Evolutionary conservation across 2,888 invertebrate genomes (phyloP).

Genomic region (Leptura quadrifasciata): DNA sequence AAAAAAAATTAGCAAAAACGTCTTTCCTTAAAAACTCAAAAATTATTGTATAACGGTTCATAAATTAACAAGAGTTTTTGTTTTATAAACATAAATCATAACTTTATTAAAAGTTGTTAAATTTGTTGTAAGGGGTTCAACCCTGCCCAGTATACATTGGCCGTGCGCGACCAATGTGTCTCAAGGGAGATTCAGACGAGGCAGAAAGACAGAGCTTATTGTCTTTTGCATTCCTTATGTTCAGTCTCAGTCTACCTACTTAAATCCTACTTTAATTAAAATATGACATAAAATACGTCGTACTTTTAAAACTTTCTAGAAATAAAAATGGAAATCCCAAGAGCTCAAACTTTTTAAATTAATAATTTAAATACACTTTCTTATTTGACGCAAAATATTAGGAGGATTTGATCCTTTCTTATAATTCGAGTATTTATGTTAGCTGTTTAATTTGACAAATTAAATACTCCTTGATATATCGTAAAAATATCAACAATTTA

Average conservation of each 20-base stretch:
- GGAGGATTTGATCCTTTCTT: background rate
- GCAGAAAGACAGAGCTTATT: slow-evolving; percentile 12
- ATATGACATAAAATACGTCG: slow-evolving; percentile 62
- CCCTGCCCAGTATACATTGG: background rate
- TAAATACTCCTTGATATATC: background rate
- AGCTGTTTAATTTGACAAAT: background rate
- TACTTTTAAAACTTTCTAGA: slow-evolving; percentile 44
- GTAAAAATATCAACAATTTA: background rate
- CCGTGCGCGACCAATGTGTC: background rate
- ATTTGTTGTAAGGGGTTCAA: background rate
- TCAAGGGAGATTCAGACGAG: slow-evolving; percentile 21
- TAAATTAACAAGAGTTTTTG: too few species aligned
- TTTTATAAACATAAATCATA: slow-evolving; percentile 1
- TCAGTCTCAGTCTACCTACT: slow-evolving; percentile 47
- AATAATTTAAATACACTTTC: slow-evolving; percentile 18
- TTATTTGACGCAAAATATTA: background rate
- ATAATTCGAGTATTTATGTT: background rate
- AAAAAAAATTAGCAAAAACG: too few species aligned
- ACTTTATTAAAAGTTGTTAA: background rate
- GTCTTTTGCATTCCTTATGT: slow-evolving; percentile 27
- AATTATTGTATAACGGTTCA: too few species aligned
- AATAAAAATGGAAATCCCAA: slow-evolving; percentile 30
- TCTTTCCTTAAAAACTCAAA: too few species aligned
- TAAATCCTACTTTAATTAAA: slow-evolving; percentile 64
- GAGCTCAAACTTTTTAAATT: slow-evolving; percentile 25